Conservation (phyloP, 2,797 vertebrate genomes). For the Apodemus agrarius region DNA sequence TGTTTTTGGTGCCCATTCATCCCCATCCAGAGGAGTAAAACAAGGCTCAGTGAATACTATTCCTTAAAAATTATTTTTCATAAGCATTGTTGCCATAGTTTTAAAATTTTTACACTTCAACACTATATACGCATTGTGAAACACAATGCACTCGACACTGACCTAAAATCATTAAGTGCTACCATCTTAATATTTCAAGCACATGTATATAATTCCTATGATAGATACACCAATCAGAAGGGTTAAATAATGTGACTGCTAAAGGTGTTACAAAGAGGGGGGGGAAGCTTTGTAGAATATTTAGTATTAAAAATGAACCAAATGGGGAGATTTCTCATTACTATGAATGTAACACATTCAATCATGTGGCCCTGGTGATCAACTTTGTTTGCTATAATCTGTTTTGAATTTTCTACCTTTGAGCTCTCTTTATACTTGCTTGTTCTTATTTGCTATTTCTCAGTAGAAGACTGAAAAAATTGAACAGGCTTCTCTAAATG, state of each 20-base stretch:
- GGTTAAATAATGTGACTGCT: background rate
- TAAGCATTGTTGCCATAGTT: background rate
- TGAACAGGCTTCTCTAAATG: background rate
- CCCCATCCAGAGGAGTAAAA: background rate
- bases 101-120: background rate
- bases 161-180: background rate
- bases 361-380: slow-evolving; percentile 4
- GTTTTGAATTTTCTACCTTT: background rate
- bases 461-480: slow-evolving; percentile 22
- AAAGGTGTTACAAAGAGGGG: background rate
- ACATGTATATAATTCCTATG: background rate
- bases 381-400: background rate
- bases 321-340: slow-evolving; percentile 30
- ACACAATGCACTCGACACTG: background rate
- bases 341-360: slow-evolving; percentile 34
- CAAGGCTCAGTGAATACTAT: background rate
- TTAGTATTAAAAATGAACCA: slow-evolving; percentile 53
- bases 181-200: background rate
- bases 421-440: background rate
- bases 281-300: background rate
- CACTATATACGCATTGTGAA: background rate
- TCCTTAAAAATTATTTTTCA: background rate
- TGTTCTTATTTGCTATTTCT: slow-evolving; percentile 27
- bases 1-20: background rate
- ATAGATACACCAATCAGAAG: background rate